Evolutionary conservation across 1,140 invertebrate species (phyloP), one percentile per base, ranked within the genome.

Genomic region (Mya arenaria): DNA sequence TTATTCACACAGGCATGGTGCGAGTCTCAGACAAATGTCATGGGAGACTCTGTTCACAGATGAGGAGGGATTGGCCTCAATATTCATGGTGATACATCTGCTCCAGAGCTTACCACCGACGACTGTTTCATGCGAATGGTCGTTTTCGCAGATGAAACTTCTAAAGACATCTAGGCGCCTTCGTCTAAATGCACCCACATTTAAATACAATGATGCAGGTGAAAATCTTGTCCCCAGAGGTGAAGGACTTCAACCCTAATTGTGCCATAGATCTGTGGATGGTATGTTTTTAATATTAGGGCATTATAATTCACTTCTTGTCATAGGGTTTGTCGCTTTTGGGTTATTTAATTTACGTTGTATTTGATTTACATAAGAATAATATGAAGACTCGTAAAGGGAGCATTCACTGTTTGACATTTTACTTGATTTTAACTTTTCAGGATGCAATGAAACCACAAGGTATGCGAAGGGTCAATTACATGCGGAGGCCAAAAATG

Each of bases 111-210:
- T 74, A 13, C 71, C 71, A 34, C 36, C 71, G 23, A 74, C 71
- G 3, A 60, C 48, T 60, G 71, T 74, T 6, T 36, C 48, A 4
- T 58, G 52, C 32, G 71, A 74, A 30, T 58, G 48, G 4, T 15
- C 19, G 4, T 74, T 74, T 25, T 74, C 71, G 8, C 52, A 58
- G 30, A 15, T 58, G 32, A 74, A 74, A 23, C 30, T 74, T 13
- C 13, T 52, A 1, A 74, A 74, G 25, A 74, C 52, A 5, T n/a
- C 1, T 15, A 19, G 52, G 17, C 28, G 55, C 4, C 15, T 28
- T n/a, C 5, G 32, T 5, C 8, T 74, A 3, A 6, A 5, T 4
- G 19, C 19, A 19, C 10, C 44, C 6, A 34, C 25, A n/a, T 15
- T 36, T 74, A 8, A 56, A 58, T 28, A 32, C 25, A 5, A 48